Evolutionary conservation across 2,113 vertebrate species (phyloP), one percentile per base, ranked within the genome.

Genomic region (Ammodytes dubius): DNA sequence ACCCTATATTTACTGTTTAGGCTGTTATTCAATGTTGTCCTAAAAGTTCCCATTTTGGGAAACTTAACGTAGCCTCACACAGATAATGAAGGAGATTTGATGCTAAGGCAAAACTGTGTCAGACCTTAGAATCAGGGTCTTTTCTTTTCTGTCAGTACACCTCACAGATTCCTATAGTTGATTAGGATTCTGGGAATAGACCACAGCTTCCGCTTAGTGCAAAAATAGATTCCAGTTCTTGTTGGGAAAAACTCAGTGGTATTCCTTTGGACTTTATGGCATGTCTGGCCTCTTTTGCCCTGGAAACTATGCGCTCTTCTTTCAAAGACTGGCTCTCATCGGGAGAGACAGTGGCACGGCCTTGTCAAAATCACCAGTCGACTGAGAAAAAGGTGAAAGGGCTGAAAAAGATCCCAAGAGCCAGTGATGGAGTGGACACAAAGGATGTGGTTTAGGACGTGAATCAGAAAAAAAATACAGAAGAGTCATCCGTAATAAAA

Each of bases 381-480:
- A 69, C 77, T 84, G 92, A 91, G 91, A 94, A 94, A 27, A 92
- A 89, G 87, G 91, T 84, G 83, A 92, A 68, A 85, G 87, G 81
- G 74, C 68, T 27, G 53, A 76, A 61, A 75, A 70, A 74, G 71
- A 87, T 82, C 79, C 73, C 74, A 88, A 74, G 82, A 83, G 60
- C 43, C 45, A 14, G 57, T 82, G 81, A 77, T 65, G 80, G 70
- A 63, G 45, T 52, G 9, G 70, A 79, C 66, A 74, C 19, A 45
- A 17, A 78, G 69, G 65, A 81, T 79, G 74, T 64, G 68, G 68
- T 75, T 86, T 57, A 70, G 81, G 70, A 72, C 78, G 63, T 65
- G n/a, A 71, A 79, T 74, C 53, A 50, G 4, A 66, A 74, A 61
- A 74, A 61, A 74, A 57, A 37, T 56, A 46, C 8, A 43, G 9